Base-by-base conservation (phyloP, 2,797 vertebrate genomes). In the Dermochelys coriacea region DNA sequence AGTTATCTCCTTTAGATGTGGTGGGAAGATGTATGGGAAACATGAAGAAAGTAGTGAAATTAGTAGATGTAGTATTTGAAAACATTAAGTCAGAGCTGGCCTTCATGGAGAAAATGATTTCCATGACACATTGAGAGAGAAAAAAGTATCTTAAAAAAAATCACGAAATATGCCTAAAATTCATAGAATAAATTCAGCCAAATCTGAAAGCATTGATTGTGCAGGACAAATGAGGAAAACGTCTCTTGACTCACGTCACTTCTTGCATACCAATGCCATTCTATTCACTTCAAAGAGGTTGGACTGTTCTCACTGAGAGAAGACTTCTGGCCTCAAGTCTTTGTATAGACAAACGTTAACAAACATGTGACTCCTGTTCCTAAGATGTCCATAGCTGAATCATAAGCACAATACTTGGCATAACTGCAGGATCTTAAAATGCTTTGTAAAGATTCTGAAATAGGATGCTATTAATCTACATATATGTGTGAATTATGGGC, bases 111-210 rank as follows among this genome's bases (percentile, higher is more conserved):
- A 75, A 84, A 94, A 94, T 93, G 85, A 98, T 98, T 98, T 97
- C 98, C 98, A 98, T 98, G 98, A 98, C 98, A 98, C 98, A 98
- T 98, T 96, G 31, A 95, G 54, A 91, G 97, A 97, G 96, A 19
- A 97, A 92, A 98, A 97, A 98, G 89, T 95, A 93, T 96, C 93
- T 92, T 93, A 75, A 92, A 94, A 97, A 75, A 92, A 97, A 96
- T 97, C 93, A 94, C 94, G 88, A 98, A 97, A 97, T 96, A 94
- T 59, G 94, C 93, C 95, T 97, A 86, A 96, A n/a, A 61, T 85
- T 93, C 93, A 94, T 8, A 89, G 92, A 95, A 90, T 91, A 97
- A 97, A 87, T 55, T 74, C 75, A 77, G 83, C 75, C 81, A 88
- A 88, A 87, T 91, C 83, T 82, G 84, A 80, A 52, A 94, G 74